Evolutionary conservation across 2,888 invertebrate species (phyloP).

Genomic region (Metellina segmentata): DNA sequence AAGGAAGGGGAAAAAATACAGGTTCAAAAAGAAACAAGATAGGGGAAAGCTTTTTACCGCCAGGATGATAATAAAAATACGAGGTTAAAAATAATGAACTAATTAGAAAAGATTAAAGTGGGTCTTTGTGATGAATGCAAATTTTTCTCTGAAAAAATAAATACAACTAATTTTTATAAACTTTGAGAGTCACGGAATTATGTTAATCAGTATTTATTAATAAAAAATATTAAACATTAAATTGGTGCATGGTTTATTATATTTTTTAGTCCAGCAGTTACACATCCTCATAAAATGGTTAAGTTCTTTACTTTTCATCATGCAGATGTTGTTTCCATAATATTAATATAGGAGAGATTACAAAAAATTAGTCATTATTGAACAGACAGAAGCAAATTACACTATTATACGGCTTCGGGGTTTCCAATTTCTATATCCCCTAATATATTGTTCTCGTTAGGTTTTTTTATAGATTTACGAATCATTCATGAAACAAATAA

Average conservation of each 20-base stretch:
- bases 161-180: neutral
- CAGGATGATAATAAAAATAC: neutral
- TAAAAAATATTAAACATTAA: neutral
- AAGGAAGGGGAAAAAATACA: neutral
- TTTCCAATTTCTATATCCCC: no score
- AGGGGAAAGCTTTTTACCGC: neutral
- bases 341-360: no score
- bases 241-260: neutral
- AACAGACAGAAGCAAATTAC: no score
- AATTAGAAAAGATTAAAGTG: constrained; percentile 21
- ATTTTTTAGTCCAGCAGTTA: neutral
- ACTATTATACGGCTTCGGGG: no score
- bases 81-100: constrained; percentile 12
- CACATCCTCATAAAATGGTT: neutral
- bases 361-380: no score
- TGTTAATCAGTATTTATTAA: neutral
- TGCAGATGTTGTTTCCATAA: neutral
- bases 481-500: no score
- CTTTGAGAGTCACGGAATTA: neutral
- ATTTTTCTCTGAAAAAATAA: neutral
- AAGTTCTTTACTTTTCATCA: neutral
- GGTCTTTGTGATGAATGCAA: constrained; percentile 7
- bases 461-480: no score
- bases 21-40: neutral
- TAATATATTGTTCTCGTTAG: no score